Conservation (phyloP, 2,888 invertebrate species). For the Melieria omissa region DNA sequence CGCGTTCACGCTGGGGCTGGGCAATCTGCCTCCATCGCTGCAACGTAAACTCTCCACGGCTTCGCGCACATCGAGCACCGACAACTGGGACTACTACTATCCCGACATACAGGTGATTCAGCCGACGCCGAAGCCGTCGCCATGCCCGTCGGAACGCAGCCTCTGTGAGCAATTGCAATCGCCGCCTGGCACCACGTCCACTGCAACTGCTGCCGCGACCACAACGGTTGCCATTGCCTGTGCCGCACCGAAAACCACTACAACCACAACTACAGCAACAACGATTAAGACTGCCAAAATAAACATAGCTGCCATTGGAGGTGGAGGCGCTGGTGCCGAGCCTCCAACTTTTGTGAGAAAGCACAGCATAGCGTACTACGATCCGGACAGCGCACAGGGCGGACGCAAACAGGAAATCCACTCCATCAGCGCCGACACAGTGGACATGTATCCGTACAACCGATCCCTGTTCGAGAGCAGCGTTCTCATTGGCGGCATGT, state of each 20-base stretch:
- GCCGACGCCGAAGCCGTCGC: conserved; percentile 85
- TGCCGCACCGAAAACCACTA: conserved; percentile 35
- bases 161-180: conserved; percentile 52
- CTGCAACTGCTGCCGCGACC: conserved; percentile 28
- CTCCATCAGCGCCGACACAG: conserved; percentile 63
- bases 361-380: conserved; percentile 64
- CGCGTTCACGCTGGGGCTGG: conserved; percentile 79
- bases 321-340: conserved; percentile 26
- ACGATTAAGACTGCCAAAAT: conserved; percentile 31
- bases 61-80: conserved; percentile 63
- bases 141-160: conserved; percentile 75
- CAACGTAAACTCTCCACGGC: conserved; percentile 63
- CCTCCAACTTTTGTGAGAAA: conserved; percentile 58
- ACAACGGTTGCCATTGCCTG: conserved; percentile 40
- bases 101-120: conserved; percentile 79
- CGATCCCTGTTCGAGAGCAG: conserved; percentile 44
- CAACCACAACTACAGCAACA: conserved; percentile 38
- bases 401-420: conserved; percentile 63
- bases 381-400: conserved; percentile 62
- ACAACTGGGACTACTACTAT: conserved; percentile 71
- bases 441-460: conserved; percentile 62
- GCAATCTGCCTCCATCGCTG: conserved; percentile 68
- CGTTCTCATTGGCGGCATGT: conserved; percentile 23
- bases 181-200: conserved; percentile 38
- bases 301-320: conserved; percentile 30